Evolutionary conservation across 2,113 vertebrate genomes (phyloP).

Genomic region (Gallinago media): DNA sequence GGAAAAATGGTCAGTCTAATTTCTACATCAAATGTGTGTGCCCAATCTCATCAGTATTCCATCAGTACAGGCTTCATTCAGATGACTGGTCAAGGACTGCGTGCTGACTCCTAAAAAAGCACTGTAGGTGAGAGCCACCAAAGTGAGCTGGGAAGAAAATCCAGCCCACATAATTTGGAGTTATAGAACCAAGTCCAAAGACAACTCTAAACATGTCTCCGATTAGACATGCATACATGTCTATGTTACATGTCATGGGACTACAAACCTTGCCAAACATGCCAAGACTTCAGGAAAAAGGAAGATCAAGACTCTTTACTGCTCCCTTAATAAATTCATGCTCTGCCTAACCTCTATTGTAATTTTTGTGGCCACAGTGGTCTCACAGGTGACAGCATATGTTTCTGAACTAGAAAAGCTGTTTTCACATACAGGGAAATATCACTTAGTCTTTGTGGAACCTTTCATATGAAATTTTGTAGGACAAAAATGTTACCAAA

Average conservation of each 20-base stretch:
- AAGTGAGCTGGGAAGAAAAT: neutral
- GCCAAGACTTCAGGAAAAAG: neutral
- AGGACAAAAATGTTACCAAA: neutral
- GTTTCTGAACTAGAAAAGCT: neutral
- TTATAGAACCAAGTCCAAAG: neutral
- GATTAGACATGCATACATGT: neutral
- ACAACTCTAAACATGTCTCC: neutral
- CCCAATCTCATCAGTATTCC: neutral
- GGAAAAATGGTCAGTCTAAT: neutral
- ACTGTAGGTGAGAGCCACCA: neutral
- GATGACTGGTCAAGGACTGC: neutral
- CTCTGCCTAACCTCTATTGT: neutral
- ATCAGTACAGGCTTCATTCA: neutral
- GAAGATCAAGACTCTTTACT: neutral
- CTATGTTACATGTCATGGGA: neutral
- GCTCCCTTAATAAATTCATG: neutral
- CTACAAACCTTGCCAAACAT: neutral
- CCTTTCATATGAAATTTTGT: neutral
- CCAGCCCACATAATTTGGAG: rapidly evolving
- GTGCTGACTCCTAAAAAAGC: neutral
- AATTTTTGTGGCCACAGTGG: neutral
- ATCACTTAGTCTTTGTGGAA: neutral
- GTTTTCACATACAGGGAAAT: neutral
- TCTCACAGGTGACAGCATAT: neutral
- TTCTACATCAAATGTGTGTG: neutral